These are phyloP conservation scores for Chitala chitala DNA, from an alignment of 2,113 vertebrate species.

Conservation along the genomic window DNA sequence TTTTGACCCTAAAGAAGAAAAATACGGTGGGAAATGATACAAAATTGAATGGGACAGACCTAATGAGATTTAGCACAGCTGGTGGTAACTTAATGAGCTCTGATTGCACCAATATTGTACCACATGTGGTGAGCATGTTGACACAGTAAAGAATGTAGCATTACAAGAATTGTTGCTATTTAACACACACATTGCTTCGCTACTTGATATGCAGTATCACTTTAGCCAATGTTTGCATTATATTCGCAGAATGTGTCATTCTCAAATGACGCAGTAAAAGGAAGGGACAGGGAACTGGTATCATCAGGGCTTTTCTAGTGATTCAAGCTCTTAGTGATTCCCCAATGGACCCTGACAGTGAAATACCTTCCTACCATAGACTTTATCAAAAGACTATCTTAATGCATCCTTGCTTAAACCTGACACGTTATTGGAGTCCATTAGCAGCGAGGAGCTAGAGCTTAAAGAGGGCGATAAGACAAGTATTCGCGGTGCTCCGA, in stretches of 20 bases:
- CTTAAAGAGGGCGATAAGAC: neutral
- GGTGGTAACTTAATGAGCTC: conserved; percentile 3
- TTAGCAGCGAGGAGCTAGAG: no score
- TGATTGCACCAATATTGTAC: conserved; percentile 1
- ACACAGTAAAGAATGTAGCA: neutral
- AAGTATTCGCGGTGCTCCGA: neutral
- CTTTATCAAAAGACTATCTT: no score
- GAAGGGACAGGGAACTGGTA: no score
- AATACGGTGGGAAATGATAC: conserved; percentile 9
- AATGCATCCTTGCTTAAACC: no score
- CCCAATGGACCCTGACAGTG: neutral
- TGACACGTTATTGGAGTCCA: no score
- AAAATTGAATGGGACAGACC: neutral
- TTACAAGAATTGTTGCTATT: neutral
- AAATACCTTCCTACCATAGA: neutral
- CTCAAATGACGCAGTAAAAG: no score
- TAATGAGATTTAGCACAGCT: conserved; percentile 15
- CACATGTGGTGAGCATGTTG: conserved; percentile 4
- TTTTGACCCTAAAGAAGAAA: neutral
- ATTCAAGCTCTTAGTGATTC: neutral
- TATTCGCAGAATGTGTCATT: no score
- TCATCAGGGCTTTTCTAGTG: neutral
- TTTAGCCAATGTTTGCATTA: neutral
- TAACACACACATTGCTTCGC: neutral
- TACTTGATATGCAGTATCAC: neutral